Percentiles rank a stretch among this genome's conserved stretches.
Evolutionary conservation across 37 sponge, comb jelly and placozoan species (phyloP).

Genomic region (Sycon ciliatum): DNA sequence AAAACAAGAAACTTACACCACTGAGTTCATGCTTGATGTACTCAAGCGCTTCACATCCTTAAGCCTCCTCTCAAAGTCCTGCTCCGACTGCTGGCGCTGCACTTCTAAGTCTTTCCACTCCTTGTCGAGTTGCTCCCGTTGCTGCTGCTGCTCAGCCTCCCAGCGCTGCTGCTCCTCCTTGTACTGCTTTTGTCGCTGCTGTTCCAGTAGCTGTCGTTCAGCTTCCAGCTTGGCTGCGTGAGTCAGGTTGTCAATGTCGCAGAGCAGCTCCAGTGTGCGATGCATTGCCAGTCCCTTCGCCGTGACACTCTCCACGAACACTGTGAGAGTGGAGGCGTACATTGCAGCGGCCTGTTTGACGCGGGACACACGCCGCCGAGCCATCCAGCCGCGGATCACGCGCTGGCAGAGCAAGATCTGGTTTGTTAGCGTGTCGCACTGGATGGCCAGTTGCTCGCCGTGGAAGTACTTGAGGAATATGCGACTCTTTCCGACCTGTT

Average conservation of each 20-base stretch:
- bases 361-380: background rate
- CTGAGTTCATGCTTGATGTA: too few relatives aligned
- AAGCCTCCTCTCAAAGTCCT: background rate
- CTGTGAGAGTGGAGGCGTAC: background rate
- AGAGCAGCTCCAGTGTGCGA: background rate
- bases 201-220: background rate
- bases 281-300: background rate
- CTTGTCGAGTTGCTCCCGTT: background rate
- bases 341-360: background rate
- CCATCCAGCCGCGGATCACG: background rate
- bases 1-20: too few relatives aligned
- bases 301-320: background rate
- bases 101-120: background rate
- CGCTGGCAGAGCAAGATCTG: slow-evolving; percentile 28
- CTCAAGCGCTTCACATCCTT: too few relatives aligned
- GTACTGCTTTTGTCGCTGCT: background rate
- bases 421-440: background rate
- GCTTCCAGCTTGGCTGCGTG: background rate
- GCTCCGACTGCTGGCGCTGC: background rate
- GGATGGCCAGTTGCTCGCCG: slow-evolving; percentile 20
- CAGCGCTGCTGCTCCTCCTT: slow-evolving; percentile 3
- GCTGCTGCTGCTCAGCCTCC: background rate
- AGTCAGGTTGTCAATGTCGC: background rate
- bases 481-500: slow-evolving; percentile 30
- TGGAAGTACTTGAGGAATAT: slow-evolving; percentile 52